Base-by-base conservation (phyloP, 1,140 invertebrate genomes). In the Eurosta solidaginis region DNA sequence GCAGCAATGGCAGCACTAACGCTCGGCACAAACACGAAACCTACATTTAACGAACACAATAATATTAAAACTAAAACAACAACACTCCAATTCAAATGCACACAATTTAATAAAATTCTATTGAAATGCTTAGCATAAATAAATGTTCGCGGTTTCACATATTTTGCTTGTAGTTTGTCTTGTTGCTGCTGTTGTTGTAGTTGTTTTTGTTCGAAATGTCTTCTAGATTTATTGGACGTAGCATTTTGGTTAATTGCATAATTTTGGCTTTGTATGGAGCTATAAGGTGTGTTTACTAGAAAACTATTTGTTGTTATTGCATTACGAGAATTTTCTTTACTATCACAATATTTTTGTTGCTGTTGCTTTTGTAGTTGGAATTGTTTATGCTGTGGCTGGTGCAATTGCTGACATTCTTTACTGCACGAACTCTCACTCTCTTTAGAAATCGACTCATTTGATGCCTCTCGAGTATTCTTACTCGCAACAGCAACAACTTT, bases 31-130 rank as follows among this genome's bases (percentile, higher is more conserved):
- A 79, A 77, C 78, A 80, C 85, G 83, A 86, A 84, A 86, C 85
- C 84, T 81, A 86, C 79, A 84, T 87, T 86, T 78, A 83, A 80
- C 81, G 81, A 85, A 84, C 84, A 87, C 84, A 86, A 83, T 81
- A 86, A 83, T 80, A 85, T 81, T 83, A 84, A 68, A 29, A 68
- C 59, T 68, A 68, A 68, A 29, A 68, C 80, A 80, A 81, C 80
- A 83, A n/a, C n/a, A n/a, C n/a, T n/a, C n/a, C n/a, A n/a, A n/a
- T 83, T 85, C 80, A 87, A 82, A 84, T 86, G 81, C 81, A 86
- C 79, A 81, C 82, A 79, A 68, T 83, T 77, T 74, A 83, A 78
- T 33, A 78, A 42, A 78, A 74, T 52, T 29, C 47, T 74, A 49
- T 49, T 50, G 22, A 74, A 52, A 52, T 42, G 29, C 33, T 63